Evolutionary conservation across 2,888 invertebrate genomes (phyloP), one percentile per base, ranked within the genome.

Genomic region (Thecophora atra): DNA sequence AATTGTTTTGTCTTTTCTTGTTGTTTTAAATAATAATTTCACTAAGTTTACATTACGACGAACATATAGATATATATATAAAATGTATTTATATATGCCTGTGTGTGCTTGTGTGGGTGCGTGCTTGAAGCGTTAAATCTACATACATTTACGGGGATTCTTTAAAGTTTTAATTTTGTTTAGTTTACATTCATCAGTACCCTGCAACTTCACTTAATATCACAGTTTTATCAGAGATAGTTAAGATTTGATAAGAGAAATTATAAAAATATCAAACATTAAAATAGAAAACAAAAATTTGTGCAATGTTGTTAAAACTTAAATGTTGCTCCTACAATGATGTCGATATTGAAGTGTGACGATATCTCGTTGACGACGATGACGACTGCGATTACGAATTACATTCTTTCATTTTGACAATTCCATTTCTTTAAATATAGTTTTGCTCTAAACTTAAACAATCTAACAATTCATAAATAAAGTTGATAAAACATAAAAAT

Each of bases 151-250:
- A 51, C 19, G 30, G 69, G 28, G 69, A 58, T 60, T 58, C 8
- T 26, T 73, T 71, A 54, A n/a, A 52, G 37, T 69, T 47, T 71
- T 44, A 76, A 74, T 74, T 76, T 75, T 76, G 72, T 72, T 73
- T 78, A 75, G 69, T 60, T 76, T 73, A n/a, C 72, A 75, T 75
- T 75, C 79, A 82, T 80, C 81, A 82, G 82, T 83, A 83, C 83
- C 83, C 83, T 83, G 83, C 83, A 84, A 83, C 83, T 84, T 83
- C 83, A 81, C 81, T 82, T 82, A 81, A 81, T 83, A 83, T 83
- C 83, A 83, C 83, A 83, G 83, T 81, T 83, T 81, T 82, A 82
- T 84, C 81, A 84, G 82, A 83, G 83, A 82, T 82, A 83, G 83
- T 81, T 81, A 78, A 79, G 81, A 83, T 79, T 74, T 71, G 66